phyloP scores from a whole-genome alignment of 2,888 invertebrate genomes.

The Drepanosiphum platanoidis region DNA sequence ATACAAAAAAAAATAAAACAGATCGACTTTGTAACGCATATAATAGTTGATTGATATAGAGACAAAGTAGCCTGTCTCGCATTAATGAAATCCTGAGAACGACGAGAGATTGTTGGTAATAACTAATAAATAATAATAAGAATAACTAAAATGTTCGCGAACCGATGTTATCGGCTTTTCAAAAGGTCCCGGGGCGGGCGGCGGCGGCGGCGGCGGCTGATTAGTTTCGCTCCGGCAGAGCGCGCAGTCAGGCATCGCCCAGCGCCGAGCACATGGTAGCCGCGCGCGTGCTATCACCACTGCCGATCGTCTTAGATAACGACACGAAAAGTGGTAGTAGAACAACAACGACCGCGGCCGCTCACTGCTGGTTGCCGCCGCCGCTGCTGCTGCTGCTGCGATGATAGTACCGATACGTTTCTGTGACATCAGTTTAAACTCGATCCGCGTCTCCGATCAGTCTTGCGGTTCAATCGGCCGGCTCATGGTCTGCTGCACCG shows the following conservation, averaged over 20 bases:
- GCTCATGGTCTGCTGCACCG: background rate
- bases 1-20: no score
- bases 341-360: background rate
- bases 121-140: no score
- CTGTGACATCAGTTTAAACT: slow-evolving; percentile 28
- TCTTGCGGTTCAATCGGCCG: slow-evolving; percentile 39
- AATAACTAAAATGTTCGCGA: no score
- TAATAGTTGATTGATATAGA: no score
- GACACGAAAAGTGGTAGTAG: slow-evolving; percentile 9
- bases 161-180: no score
- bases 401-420: slow-evolving; percentile 13
- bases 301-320: slow-evolving; percentile 17
- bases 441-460: slow-evolving; percentile 23
- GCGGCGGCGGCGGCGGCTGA: background rate
- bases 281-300: no score
- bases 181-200: background rate
- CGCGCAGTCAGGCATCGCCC: background rate
- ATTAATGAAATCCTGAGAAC: no score
- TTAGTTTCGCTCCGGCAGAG: background rate
- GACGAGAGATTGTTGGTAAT: no score
- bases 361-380: background rate
- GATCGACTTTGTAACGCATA: no score
- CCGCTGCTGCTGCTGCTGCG: no score
- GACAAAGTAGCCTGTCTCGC: no score
- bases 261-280: background rate